Evolutionary conservation across 2,797 vertebrate genomes (phyloP), one percentile per base, ranked within the genome.

Genomic region (Taeniopygia guttata): DNA sequence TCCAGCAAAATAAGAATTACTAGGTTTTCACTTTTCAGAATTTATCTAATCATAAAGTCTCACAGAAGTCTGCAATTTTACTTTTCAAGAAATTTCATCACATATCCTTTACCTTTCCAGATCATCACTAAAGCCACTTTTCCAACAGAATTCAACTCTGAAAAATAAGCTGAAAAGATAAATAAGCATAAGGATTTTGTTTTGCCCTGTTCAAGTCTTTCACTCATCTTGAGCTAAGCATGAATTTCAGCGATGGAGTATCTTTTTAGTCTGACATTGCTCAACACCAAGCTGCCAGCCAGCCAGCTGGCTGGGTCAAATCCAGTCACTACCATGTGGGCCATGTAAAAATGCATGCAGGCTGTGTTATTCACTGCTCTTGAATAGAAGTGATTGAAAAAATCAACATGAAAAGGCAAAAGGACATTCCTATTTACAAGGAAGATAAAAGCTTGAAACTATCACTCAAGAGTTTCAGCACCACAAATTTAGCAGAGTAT

Each of bases 381-480:
- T 70, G 77, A 84, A 90, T 1, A 63, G 34, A 87, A 79, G 16
- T 7, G 27, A 84, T 56, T 84, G 29, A 81, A 88, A 86, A 79
- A 66, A 59, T 3, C 11, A 60, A 49, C 62, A 49, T 18, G 19
- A 56, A 83, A 87, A 75, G 72, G 67, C 64, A 90, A 48, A 75
- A 86, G 25, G 75, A 64, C 38, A 22, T 73, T 70, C 55, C 34
- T 70, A 54, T 78, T 82, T 93, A 93, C 60, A 89, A 49, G 16
- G 34, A 45, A 89, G 46, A 92, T 51, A 92, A 64, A 79, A 85
- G 55, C 56, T 85, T 79, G 13, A 83, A 82, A 90, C 78, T 68
- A 75, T 64, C 58, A 62, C 36, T 77, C 89, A 93, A 75, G 89
- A 93, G 72, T 74, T 94, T 93, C 91, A 94, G 94, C 93, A 96